Evolutionary conservation across 92 coral and sea anemone genomes (phyloP).

Genomic region (Epizoanthus ramosus): DNA sequence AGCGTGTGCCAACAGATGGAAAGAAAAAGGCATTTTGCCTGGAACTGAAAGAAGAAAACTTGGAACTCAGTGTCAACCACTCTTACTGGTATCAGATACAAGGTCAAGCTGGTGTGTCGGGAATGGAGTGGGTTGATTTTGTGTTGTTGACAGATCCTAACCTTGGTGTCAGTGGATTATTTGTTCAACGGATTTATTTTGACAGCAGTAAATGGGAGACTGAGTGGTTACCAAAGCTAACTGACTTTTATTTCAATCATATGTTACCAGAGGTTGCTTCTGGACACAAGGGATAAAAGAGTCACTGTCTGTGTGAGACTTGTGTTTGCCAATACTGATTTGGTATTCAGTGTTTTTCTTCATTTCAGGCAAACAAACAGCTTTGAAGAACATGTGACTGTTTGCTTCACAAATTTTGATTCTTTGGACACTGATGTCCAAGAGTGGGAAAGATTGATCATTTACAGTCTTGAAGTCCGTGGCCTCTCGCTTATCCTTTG

Average conservation of each 20-base stretch:
- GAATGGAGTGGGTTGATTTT: conserved; percentile 58
- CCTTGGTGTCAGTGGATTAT: conserved; percentile 52
- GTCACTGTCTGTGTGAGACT: too few species aligned
- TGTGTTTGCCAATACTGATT: neutral
- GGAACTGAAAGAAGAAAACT: conserved; percentile 27
- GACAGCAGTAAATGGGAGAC: conserved; percentile 45
- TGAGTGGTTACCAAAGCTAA: conserved; percentile 57
- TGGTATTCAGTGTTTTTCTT: conserved; percentile 11
- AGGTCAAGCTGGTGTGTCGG: conserved; percentile 48
- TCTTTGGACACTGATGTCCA: too few species aligned
- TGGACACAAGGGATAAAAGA: neutral
- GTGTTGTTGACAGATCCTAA: conserved; percentile 49
- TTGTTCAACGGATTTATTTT: conserved; percentile 52
- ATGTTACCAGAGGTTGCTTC: conserved; percentile 21
- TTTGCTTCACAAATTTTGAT: neutral
- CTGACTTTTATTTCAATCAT: conserved; percentile 50
- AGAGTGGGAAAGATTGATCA: too few species aligned
- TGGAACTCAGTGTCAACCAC: conserved; percentile 46
- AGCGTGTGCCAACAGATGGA: conserved; percentile 29
- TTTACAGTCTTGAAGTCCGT: conserved; percentile 24
- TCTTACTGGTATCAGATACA: conserved; percentile 42
- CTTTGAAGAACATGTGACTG: neutral
- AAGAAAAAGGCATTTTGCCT: conserved; percentile 45
- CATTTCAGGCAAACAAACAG: conserved; percentile 15
- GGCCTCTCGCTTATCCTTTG: conserved; percentile 7